A percentile compares a stretch with the other conserved stretches of the same genome.
phyloP scores from a whole-genome alignment of 2,113 vertebrate genomes.

The Ciconia stormi region DNA sequence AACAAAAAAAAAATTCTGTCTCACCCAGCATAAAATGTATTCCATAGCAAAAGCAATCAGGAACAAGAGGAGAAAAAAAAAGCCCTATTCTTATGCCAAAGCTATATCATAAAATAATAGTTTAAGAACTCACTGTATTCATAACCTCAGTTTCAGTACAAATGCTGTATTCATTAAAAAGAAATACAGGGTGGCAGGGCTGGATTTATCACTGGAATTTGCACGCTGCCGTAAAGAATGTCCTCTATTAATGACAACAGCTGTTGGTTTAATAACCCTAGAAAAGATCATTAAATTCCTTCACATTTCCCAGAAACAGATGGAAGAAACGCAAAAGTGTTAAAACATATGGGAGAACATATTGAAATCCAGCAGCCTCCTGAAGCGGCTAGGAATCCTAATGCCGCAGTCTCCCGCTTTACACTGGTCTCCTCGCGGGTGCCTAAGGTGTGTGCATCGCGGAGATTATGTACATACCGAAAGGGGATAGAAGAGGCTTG shows the following conservation, averaged over 20 bases:
- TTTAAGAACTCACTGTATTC: neutral
- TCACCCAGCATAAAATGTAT: neutral
- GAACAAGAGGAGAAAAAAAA: neutral
- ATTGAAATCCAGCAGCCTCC: slow-evolving; percentile 57
- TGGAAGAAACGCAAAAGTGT: slow-evolving; percentile 72
- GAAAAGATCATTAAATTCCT: slow-evolving; percentile 80
- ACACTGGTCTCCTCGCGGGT: neutral
- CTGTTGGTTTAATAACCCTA: slow-evolving; percentile 82
- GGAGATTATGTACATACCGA: neutral
- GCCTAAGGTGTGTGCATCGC: neutral
- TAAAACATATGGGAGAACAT: slow-evolving; percentile 77
- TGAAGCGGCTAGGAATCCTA: neutral
- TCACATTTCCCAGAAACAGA: slow-evolving; percentile 77
- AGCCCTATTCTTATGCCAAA: neutral
- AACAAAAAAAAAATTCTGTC: neutral
- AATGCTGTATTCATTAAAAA: slow-evolving; percentile 48
- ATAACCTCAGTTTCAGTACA: slow-evolving; percentile 46
- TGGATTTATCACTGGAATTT: slow-evolving; percentile 66
- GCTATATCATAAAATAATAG: slow-evolving; percentile 23
- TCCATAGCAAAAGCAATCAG: slow-evolving; percentile 32
- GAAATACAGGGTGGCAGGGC: slow-evolving; percentile 11
- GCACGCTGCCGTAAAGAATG: slow-evolving; percentile 65
- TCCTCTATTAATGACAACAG: slow-evolving; percentile 84
- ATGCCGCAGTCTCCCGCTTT: neutral
- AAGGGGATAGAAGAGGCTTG: neutral